A percentile compares a stretch with the other conserved stretches of the same genome.
phyloP scores from a whole-genome alignment of 2,888 invertebrate species.

The Orthonychiurus folsomi region DNA sequence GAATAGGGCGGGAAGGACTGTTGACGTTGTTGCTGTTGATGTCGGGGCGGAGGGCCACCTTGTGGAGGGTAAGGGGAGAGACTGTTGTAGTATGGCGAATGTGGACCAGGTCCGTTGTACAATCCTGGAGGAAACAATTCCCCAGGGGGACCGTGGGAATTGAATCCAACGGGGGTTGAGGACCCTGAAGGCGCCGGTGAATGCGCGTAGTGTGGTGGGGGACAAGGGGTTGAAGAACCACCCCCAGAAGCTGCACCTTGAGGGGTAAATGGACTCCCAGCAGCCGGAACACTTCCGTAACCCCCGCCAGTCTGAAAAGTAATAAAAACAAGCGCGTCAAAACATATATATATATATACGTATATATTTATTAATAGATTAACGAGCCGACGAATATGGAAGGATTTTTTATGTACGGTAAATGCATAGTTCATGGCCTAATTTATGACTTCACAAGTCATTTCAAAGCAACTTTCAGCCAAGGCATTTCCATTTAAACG shows the following conservation, averaged over 20 bases:
- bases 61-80: slow-evolving; percentile 26
- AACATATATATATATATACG: too few relatives aligned
- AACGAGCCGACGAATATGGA: too few relatives aligned
- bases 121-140: slow-evolving; percentile 48
- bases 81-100: slow-evolving; percentile 42
- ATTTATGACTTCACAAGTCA: too few relatives aligned
- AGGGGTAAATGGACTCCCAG: slow-evolving; percentile 39
- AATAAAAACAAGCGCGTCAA: background rate
- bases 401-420: too few relatives aligned
- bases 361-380: too few relatives aligned
- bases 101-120: slow-evolving; percentile 62
- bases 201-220: slow-evolving; percentile 66
- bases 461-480: too few relatives aligned
- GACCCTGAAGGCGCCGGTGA: slow-evolving; percentile 74
- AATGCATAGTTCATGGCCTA: too few relatives aligned
- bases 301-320: slow-evolving; percentile 33
- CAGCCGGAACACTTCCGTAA: slow-evolving; percentile 39
- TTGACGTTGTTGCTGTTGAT: slow-evolving; percentile 35
- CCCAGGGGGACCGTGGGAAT: slow-evolving; percentile 49
- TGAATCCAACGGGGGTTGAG: slow-evolving; percentile 63
- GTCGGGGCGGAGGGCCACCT: slow-evolving; percentile 38
- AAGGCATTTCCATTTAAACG: too few relatives aligned
- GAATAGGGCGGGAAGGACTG: slow-evolving; percentile 38
- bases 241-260: slow-evolving; percentile 39
- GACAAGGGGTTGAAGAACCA: slow-evolving; percentile 38